Conservation (phyloP, 2,888 invertebrate species). For the Thereva unica region DNA sequence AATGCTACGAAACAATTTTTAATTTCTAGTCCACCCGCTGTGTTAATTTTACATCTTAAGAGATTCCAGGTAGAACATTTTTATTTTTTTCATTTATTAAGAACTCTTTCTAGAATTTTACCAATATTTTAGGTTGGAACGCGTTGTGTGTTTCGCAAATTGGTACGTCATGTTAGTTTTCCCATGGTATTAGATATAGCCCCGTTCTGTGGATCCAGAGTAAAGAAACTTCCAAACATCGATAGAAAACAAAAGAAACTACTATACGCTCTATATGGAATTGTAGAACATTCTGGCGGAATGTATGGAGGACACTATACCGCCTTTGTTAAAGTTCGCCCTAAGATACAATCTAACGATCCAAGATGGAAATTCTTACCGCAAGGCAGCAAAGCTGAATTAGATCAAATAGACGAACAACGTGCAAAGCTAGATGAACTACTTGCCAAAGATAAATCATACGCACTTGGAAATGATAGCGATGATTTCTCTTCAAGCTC, state of each 20-base stretch:
- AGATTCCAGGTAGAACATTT: constrained; percentile 72
- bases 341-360: constrained; percentile 65
- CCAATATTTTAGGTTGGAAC: constrained; percentile 75
- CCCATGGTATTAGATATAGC: constrained; percentile 84
- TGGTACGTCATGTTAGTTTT: constrained; percentile 85
- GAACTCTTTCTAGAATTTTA: background rate
- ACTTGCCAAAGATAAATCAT: constrained; percentile 51
- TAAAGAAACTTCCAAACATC: constrained; percentile 66
- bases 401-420: constrained; percentile 60
- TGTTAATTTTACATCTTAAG: constrained; percentile 93
- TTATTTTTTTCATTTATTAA: background rate
- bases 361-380: constrained; percentile 76
- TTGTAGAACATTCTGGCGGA: constrained; percentile 93
- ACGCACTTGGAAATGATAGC: constrained; percentile 54
- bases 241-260: constrained; percentile 68
- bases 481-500: constrained; percentile 64
- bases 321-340: constrained; percentile 90
- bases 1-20: constrained; percentile 84
- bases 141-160: constrained; percentile 76
- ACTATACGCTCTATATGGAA: constrained; percentile 88
- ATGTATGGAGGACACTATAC: constrained; percentile 86
- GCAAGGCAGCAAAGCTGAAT: constrained; percentile 62
- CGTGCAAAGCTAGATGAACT: constrained; percentile 57
- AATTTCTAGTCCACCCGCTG: constrained; percentile 88
- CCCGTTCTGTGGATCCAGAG: constrained; percentile 80